Evolutionary conservation across 2,113 vertebrate species (phyloP), one percentile per base, ranked within the genome.

Genomic region (Sinocyclocheilus rhinocerous): DNA sequence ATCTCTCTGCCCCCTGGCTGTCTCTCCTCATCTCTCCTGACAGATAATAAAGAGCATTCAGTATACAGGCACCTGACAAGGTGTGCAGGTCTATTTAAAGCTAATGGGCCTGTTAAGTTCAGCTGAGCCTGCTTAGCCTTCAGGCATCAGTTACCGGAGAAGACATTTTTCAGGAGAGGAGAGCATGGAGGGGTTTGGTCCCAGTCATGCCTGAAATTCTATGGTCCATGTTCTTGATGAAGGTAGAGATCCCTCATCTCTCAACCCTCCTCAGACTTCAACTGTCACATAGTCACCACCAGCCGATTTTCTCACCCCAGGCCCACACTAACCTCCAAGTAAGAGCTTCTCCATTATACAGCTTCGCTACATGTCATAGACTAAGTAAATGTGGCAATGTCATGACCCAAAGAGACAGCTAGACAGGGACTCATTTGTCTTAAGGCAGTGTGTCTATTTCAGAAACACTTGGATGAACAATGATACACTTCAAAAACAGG

Each of bases 151-250:
- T 65, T 86, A 52, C 26, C 55, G 11, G 1, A 63, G 61, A 81
- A 50, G 67, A 52, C 45, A 69, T 69, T 45, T 45, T 65, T 45
- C 5, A 75, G 18, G 18, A 70, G 24, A 26, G 11, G 55, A 45
- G 84, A n/a, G 10, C 48, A 7, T 48, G 73, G 79, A 79, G 70
- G 24, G 65, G 9, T 59, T 39, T 45, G 48, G 72, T 79, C 20
- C 78, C 55, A 84, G 57, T 65, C 69, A 82, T 83, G 76, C 90
- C 81, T 91, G 91, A 93, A 91, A 93, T 87, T 87, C 73, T 92
- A 84, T 87, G 52, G 72, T 79, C 81, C 73, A n/a, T 76, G 9
- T 45, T 69, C 59, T 77, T 90, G 90, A 92, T 90, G 90, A 33
- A 33, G 29, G 29, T 33, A 33, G 90, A 89, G 91, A 90, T 90